These are phyloP conservation scores for Tretioscincus oriximinensis DNA, from an alignment of 2,113 vertebrate genomes.

Conservation along the genomic window DNA sequence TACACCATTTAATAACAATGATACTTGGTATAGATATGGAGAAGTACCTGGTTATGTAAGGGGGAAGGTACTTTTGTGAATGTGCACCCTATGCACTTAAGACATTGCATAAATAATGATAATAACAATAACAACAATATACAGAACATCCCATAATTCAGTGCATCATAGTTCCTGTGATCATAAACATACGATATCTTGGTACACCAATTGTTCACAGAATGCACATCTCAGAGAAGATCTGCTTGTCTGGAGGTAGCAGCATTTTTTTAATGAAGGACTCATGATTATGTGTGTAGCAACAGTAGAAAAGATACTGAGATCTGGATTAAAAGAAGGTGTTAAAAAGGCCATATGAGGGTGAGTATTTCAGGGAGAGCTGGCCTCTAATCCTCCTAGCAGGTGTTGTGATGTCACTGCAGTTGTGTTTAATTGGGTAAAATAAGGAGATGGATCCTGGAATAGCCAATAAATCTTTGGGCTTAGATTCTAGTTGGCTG, in stretches of 20 bases:
- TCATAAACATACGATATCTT: not conserved
- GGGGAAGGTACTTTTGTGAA: no score
- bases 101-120: no score
- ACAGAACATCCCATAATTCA: not conserved
- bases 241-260: not conserved
- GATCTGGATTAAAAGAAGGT: conserved; percentile 20
- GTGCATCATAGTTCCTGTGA: not conserved
- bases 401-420: conserved; percentile 36
- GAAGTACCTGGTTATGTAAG: no score
- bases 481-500: conserved; percentile 23
- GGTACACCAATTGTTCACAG: not conserved
- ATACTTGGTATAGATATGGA: no score
- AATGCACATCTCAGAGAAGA: not conserved
- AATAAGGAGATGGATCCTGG: conserved; percentile 53
- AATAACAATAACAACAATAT: no score
- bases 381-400: conserved; percentile 54
- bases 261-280: not conserved
- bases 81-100: no score
- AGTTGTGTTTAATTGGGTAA: conserved; percentile 47
- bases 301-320: not conserved
- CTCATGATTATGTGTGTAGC: not conserved
- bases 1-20: no score
- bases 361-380: conserved; percentile 32
- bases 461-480: conserved; percentile 62
- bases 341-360: conserved; percentile 42